Evolutionary conservation across 2,888 invertebrate genomes (phyloP), one percentile per base, ranked within the genome.

Genomic region (Plagodis pulveraria): DNA sequence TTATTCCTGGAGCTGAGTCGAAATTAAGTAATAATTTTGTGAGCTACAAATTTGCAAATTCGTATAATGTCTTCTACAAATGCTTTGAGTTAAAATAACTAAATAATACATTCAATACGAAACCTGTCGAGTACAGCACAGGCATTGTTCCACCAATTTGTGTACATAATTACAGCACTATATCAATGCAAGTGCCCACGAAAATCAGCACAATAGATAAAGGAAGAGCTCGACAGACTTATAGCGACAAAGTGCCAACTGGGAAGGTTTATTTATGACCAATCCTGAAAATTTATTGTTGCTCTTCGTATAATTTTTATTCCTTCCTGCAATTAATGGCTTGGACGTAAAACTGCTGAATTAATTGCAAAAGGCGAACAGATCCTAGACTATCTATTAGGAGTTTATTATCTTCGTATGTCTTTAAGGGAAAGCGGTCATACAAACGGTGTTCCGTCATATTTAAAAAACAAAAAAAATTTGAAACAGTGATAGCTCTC

Each of bases 281-380:
- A 50, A 58, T 50, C 46, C 33, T 7, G 10, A 12, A n/a, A 44
- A 54, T 50, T 59, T 54, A 54, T 50, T 50, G 36, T 49, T 35
- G 12, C 54, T 46, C 11, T 36, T 22, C 45, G 54, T 46, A 59
- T 55, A 55, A 59, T 59, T 59, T 54, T 59, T 59, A 54, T 50
- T 43, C 41, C n/a, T 36, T 50, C 33, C 54, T 59, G 55, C 55
- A 38, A 56, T 47, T 55, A 55, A 59, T 50, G 47, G 34, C 44
- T 53, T 11, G 43, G 50, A 33, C 41, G 35, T 48, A 42, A 48
- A 55, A 43, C 36, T 35, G 42, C 1, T n/a, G 49, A 51, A 55
- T 59, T 58, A 58, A 58, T 58, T 58, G 52, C 48, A 12, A 38
- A 45, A 45, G 38, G 32, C 35, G n/a, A 33, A 46, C 47, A 50